Conservation (phyloP, 2,888 invertebrate genomes). For the Acrobasis suavella region DNA sequence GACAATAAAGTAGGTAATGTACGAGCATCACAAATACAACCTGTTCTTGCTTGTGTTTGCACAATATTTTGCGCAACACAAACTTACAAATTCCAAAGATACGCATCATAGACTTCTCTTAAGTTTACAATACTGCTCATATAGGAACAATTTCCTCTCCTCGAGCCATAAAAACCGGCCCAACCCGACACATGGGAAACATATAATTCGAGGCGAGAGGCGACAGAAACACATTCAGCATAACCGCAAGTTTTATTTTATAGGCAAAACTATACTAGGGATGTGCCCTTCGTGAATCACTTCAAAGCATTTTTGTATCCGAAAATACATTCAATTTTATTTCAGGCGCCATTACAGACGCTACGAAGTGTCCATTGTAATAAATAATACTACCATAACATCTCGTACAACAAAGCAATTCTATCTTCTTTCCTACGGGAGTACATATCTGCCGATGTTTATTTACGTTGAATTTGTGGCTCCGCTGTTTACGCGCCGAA, state of each 20-base stretch:
- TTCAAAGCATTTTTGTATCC: constrained; percentile 22
- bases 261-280: constrained; percentile 16
- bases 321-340: constrained; percentile 18
- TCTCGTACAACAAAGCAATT: constrained; percentile 26
- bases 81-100: constrained; percentile 3
- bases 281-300: constrained; percentile 16
- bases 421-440: constrained; percentile 36
- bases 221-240: constrained; percentile 22
- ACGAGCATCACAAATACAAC: not conserved
- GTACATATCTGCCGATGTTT: constrained; percentile 60
- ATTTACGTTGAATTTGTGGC: constrained; percentile 72
- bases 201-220: constrained; percentile 18
- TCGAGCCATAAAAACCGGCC: constrained; percentile 17
- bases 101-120: constrained; percentile 18
- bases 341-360: constrained; percentile 13
- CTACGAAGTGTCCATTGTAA: constrained; percentile 26
- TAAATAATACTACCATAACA: constrained; percentile 33
- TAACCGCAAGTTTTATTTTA: constrained; percentile 23
- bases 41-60: not conserved
- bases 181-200: constrained; percentile 18
- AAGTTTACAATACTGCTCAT: constrained; percentile 16
- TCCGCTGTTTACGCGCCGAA: constrained; percentile 68
- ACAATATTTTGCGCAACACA: not conserved
- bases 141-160: constrained; percentile 20
- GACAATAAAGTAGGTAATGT: not conserved